Base-by-base conservation (phyloP, 2,113 vertebrate species). In the Propithecus coquereli region DNA sequence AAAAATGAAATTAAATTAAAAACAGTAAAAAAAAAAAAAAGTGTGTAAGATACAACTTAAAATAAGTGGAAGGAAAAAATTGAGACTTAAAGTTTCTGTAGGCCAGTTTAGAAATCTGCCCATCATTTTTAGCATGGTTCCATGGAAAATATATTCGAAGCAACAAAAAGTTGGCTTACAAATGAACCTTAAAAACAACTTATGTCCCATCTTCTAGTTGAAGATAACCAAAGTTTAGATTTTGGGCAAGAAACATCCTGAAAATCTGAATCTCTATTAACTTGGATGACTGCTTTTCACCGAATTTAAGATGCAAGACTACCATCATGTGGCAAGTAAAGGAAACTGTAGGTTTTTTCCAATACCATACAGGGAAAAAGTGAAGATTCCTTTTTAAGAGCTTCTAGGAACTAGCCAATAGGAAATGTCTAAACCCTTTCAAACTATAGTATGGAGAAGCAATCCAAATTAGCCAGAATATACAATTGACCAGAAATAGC, bases 241-340 rank as follows among this genome's bases (percentile, higher is more conserved):
- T 93, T 74, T 43, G 43, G 54, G 74, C 34, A 94, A 95, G 1
- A 63, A 61, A 27, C 37, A 87, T 50, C 9, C 87, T 87, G 30
- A 95, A 87, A 83, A 94, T 59, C 59, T 61, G 18, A 89, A 63
- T 37, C 7, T 85, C 47, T 59, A 74, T 59, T 68, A 93, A 92
- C 13, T 45, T 86, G 9, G 20, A 66, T 77, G n/a, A 37, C 9
- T 63, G 65, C 34, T 77, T 81, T 87, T 88, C 80, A 87, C 40
- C 40, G 87, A 92, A 92, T 32, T 90, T 82, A 92, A 87, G 45
- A 95, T 79, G 54, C 32, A 83, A 82, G 66, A 89, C 89, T 77
- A 91, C 84, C 95, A 97, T 94, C 88, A 2, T 82, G 88, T 97
- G 91, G 95, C 81, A 87, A 80, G 22, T 63, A 68, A 37, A 87